A percentile compares a stretch with the other conserved stretches of the same genome.
Conservation (phyloP, 2,888 invertebrate species). For the Tetranychus piercei region DNA sequence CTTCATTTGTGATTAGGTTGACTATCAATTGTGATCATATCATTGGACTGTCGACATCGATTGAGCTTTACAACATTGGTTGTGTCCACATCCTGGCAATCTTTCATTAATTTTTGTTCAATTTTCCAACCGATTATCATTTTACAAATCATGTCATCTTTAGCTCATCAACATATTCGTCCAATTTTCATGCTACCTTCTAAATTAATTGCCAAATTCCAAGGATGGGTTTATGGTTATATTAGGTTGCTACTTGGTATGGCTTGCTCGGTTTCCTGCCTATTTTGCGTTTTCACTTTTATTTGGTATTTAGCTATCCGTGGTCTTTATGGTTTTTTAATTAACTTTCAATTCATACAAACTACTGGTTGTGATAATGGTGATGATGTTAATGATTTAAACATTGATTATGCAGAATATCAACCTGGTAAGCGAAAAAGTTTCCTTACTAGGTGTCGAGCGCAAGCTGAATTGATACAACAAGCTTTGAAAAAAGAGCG, state of each 20-base stretch:
- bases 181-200: neutral
- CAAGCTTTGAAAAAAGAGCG: too few relatives aligned
- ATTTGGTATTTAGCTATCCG: neutral
- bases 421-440: neutral
- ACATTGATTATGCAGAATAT: neutral
- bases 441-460: neutral
- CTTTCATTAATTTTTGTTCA: too few relatives aligned
- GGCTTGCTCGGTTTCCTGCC: neutral
- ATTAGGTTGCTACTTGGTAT: neutral
- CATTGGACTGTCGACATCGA: too few relatives aligned
- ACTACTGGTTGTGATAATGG: neutral
- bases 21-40: too few relatives aligned
- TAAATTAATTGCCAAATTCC: neutral
- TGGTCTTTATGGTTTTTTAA: neutral
- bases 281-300: neutral
- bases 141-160: neutral
- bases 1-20: too few relatives aligned
- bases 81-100: too few relatives aligned
- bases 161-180: neutral
- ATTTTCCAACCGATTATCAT: neutral
- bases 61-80: too few relatives aligned
- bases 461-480: neutral
- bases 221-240: neutral
- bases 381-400: neutral
- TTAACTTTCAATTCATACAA: neutral